Base-by-base conservation (phyloP, 2,797 vertebrate species). In the Protosalanx chinensis region DNA sequence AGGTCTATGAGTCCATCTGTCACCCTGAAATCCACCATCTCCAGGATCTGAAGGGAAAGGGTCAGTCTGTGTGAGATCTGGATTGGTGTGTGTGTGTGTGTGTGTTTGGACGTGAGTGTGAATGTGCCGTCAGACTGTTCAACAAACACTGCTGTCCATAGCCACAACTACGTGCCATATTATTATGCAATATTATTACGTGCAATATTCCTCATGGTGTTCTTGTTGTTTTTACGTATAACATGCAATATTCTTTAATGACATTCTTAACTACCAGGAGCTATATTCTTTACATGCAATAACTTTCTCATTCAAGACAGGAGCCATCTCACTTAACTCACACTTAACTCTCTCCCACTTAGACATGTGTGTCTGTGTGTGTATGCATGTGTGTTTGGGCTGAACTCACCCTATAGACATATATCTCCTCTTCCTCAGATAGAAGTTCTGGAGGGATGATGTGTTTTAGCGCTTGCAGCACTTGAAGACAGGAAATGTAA, bases 1-100 rank as follows among this genome's bases (percentile, higher is more conserved):
- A 96, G 91, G 92, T 96, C 96, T 89, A 95, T 94, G 70, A 92
- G 94, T 78, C 96, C 96, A 92, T 97, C 95, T 91, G 95, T 95
- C 92, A 97, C 94, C 85, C 91, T 93, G 92, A 95, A 95, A 91
- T 93, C 94, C 91, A 95, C 94, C 93, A 96, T 93, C 93, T 96
- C 93, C 82, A 95, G 90, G 91, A 98, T 96, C 96, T 97, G 82
- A 86, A 84, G 84, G 83, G 70, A 80, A 79, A 84, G 59, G 12
- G 49, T 67, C 3, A 53, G 70, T 68, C 6, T 68, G 49, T 23
- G 68, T 59, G 18, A 3, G 5, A 32, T 35, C 27, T 13, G 29
- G 56, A 18, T 27, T 5, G 29, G 6, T 16, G 51, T 27, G 61
- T 60, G 67, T 63, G 59, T 67, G 64, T 71, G 29, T 64, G 49